Conservation (phyloP, 2,888 invertebrate genomes). For the Polia nebulosa region DNA sequence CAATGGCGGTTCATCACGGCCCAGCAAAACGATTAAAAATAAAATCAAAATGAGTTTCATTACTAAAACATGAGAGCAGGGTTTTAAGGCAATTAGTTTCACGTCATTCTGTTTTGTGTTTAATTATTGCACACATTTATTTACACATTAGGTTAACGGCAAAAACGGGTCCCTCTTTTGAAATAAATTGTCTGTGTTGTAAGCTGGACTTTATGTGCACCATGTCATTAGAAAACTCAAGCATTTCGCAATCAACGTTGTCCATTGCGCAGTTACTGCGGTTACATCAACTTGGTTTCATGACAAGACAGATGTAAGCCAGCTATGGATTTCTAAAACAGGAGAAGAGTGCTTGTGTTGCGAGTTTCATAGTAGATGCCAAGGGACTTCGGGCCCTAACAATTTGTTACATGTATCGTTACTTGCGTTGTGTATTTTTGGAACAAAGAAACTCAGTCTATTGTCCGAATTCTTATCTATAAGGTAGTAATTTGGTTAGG, state of each 20-base stretch:
- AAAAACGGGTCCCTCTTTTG: slow-evolving; percentile 86
- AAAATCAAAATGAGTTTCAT: slow-evolving; percentile 60
- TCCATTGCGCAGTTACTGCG: slow-evolving; percentile 28
- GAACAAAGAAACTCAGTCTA: slow-evolving; percentile 76
- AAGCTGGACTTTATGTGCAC: slow-evolving; percentile 45
- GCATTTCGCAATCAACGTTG: not conserved
- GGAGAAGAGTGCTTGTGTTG: not conserved
- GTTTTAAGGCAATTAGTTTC: slow-evolving; percentile 83
- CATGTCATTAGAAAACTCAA: not conserved
- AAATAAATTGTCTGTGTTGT: slow-evolving; percentile 81
- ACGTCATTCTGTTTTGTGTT: slow-evolving; percentile 82
- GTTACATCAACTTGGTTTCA: not conserved
- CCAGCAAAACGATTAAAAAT: slow-evolving; percentile 51
- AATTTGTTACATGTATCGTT: slow-evolving; percentile 82
- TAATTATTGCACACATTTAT: slow-evolving; percentile 89
- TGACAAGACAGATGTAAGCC: not conserved
- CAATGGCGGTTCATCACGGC: slow-evolving; percentile 47
- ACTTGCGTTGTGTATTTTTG: slow-evolving; percentile 74
- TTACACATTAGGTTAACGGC: slow-evolving; percentile 88
- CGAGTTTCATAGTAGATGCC: slow-evolving; percentile 21
- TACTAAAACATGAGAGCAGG: slow-evolving; percentile 70
- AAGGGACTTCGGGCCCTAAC: slow-evolving; percentile 62
- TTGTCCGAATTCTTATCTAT: slow-evolving; percentile 72
- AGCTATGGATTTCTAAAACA: slow-evolving; percentile 26
- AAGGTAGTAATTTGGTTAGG: slow-evolving; percentile 51